These are phyloP conservation scores for Phyllostomus discolor DNA, from an alignment of 2,113 vertebrate genomes.

Conservation along the genomic window DNA sequence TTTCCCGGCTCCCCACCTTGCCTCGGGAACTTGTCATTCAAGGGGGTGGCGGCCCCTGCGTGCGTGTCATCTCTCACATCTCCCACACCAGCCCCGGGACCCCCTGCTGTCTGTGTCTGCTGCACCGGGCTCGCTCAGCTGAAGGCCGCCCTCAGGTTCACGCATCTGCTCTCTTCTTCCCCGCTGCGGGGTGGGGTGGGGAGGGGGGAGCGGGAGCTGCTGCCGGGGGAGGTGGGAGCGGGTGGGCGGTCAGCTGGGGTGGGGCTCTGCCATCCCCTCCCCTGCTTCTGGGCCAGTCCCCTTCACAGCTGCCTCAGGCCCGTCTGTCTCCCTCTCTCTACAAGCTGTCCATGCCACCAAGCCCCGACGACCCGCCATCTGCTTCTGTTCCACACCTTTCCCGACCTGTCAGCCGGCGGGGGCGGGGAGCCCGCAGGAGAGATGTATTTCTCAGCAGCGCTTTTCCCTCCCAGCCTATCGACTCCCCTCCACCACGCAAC, in stretches of 20 bases:
- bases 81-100: not conserved
- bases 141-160: no score
- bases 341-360: not conserved
- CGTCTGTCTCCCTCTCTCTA: not conserved
- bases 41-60: not conserved
- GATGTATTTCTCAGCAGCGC: not conserved
- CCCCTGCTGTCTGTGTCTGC: not conserved
- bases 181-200: no score
- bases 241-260: rapidly evolving
- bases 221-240: no score
- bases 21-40: not conserved
- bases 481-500: not conserved
- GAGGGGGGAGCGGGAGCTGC: no score
- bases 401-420: not conserved
- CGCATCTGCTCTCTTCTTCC: not conserved
- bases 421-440: not conserved
- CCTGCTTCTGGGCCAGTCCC: not conserved
- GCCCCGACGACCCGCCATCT: not conserved
- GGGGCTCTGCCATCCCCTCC: rapidly evolving
- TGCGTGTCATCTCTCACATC: not conserved
- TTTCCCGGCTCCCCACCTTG: not conserved
- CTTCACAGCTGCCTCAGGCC: not conserved
- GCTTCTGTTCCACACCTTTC: not conserved
- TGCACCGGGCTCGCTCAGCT: rapidly evolving
- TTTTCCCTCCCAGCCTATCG: not conserved